Percentiles rank a stretch among this genome's conserved stretches.
These are phyloP conservation scores for Leptopterna dolabrata DNA, from an alignment of 2,888 invertebrate species.

Conservation along the genomic window DNA sequence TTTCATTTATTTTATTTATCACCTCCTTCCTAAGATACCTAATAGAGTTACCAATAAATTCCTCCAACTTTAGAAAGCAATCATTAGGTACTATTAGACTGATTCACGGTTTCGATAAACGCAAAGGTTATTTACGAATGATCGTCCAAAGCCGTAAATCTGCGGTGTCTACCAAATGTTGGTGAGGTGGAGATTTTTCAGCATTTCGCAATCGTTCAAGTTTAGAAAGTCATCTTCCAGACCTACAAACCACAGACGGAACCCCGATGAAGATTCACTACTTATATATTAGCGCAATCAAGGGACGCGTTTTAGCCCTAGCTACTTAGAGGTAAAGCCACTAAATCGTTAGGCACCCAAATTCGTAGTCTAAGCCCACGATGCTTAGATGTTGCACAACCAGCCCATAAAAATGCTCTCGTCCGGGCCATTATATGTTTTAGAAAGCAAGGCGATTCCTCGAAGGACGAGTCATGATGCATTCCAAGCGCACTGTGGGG, in stretches of 20 bases:
- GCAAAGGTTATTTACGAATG: not conserved
- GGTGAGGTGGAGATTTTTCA: not conserved
- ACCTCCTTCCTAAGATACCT: too few species aligned
- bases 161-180: not conserved
- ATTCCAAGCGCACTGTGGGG: not conserved
- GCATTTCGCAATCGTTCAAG: not conserved
- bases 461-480: slow-evolving; percentile 18
- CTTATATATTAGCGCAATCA: not conserved
- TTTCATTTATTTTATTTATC: too few species aligned
- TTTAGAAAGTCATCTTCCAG: not conserved
- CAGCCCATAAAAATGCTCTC: slow-evolving; percentile 9
- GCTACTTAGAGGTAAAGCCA: not conserved
- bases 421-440: not conserved
- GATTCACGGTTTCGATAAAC: not conserved
- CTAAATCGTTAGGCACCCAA: not conserved
- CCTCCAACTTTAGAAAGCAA: not conserved
- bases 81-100: not conserved
- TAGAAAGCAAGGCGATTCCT: slow-evolving; percentile 33
- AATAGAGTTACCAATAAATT: too few species aligned
- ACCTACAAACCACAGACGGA: not conserved
- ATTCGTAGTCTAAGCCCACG: not conserved
- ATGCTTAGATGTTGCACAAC: not conserved
- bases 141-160: not conserved
- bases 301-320: not conserved
- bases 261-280: not conserved